Evolutionary conservation across 2,888 invertebrate species (phyloP).

Genomic region (Periphyllus acericola): DNA sequence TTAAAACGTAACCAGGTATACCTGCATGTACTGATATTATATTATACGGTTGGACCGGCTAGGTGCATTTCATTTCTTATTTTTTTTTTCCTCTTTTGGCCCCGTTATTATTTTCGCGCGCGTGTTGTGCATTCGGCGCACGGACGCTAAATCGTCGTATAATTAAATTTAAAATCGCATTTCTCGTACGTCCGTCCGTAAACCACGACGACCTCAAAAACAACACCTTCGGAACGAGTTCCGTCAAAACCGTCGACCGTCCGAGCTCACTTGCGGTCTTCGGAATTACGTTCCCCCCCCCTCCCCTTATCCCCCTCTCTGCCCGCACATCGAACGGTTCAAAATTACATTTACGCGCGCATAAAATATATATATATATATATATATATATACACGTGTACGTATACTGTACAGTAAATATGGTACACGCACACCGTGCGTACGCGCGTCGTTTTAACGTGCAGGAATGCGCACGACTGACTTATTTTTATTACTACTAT

Average conservation of each 20-base stretch:
- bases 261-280: conserved; percentile 33
- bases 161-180: conserved; percentile 33
- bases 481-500: conserved; percentile 12
- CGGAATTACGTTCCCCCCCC: neutral
- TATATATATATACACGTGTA: too few relatives aligned
- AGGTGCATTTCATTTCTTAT: neutral
- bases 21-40: neutral
- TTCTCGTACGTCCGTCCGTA: neutral
- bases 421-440: too few relatives aligned
- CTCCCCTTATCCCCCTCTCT: neutral
- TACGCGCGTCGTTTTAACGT: conserved; percentile 7
- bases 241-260: conserved; percentile 23
- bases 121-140: neutral
- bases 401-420: too few relatives aligned
- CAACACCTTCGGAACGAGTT: conserved; percentile 29
- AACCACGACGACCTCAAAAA: conserved; percentile 28
- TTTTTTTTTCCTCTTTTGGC: neutral
- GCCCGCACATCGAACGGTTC: neutral
- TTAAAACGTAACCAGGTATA: neutral
- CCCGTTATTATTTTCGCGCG: neutral
- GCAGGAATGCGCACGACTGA: conserved; percentile 55
- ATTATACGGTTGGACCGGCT: neutral
- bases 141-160: neutral
- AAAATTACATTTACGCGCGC: conserved; percentile 27
- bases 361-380: too few relatives aligned